Evolutionary conservation across 2,888 invertebrate species (phyloP).

Genomic region (Conomelus anceps): DNA sequence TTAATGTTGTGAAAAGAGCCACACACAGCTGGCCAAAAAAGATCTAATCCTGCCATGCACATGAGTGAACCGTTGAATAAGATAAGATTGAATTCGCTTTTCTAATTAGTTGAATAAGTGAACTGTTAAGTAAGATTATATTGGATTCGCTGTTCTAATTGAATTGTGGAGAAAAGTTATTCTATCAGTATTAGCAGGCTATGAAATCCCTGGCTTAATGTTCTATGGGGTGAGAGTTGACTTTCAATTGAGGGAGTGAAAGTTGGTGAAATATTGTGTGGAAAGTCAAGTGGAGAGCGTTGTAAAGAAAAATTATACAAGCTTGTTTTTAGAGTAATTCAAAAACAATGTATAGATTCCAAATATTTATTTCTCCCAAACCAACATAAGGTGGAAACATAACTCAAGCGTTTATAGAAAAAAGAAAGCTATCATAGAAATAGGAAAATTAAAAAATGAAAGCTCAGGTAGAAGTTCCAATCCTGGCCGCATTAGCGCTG

Average conservation of each 20-base stretch:
- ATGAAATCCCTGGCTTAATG: not conserved
- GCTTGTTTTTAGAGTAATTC: too few relatives aligned
- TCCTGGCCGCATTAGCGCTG: too few relatives aligned
- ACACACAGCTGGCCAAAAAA: not conserved
- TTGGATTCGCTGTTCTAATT: not conserved
- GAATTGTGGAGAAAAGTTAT: not conserved
- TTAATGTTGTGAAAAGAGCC: not conserved
- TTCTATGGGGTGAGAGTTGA: not conserved
- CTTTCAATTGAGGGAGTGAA: not conserved
- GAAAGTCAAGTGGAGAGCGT: too few relatives aligned
- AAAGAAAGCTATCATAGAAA: too few relatives aligned
- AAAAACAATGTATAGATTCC: too few relatives aligned
- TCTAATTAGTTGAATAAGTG: not conserved
- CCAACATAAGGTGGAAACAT: too few relatives aligned
- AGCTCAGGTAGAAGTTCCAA: too few relatives aligned
- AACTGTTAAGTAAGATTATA: not conserved
- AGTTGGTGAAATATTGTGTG: not conserved
- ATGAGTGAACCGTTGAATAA: not conserved
- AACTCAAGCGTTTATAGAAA: too few relatives aligned
- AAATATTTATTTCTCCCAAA: too few relatives aligned
- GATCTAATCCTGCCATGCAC: not conserved
- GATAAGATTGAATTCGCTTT: not conserved
- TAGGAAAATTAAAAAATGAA: too few relatives aligned
- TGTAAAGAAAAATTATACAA: too few relatives aligned
- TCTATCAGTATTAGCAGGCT: not conserved